These are phyloP conservation scores for Limnodromus scolopaceus DNA, from an alignment of 2,797 vertebrate species.

Conservation along the genomic window DNA sequence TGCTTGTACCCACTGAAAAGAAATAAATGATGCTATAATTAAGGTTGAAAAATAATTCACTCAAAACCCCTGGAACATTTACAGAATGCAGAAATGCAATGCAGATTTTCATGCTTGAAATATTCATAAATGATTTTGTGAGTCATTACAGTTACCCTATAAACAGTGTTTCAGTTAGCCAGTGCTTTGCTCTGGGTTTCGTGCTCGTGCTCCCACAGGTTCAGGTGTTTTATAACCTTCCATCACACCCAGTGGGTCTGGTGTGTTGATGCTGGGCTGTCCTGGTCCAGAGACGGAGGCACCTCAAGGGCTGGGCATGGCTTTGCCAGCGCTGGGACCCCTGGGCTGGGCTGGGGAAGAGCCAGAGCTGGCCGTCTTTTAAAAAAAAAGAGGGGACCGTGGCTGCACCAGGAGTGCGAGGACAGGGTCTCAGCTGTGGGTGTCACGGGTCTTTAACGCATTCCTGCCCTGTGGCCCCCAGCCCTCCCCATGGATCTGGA, in stretches of 20 bases:
- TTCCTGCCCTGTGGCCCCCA: neutral
- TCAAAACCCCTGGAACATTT: neutral
- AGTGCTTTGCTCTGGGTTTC: neutral
- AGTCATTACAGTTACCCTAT: neutral
- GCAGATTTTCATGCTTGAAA: neutral
- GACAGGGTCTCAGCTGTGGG: neutral
- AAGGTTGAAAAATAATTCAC: conserved; percentile 29
- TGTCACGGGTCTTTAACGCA: neutral
- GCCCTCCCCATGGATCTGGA: neutral
- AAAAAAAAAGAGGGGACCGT: neutral
- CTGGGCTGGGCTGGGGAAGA: neutral
- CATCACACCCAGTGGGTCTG: neutral
- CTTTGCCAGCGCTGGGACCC: neutral
- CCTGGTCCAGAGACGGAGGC: neutral
- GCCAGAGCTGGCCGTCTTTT: neutral
- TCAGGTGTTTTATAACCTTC: neutral
- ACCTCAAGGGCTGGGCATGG: neutral
- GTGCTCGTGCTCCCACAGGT: fast-evolving
- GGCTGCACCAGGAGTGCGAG: fast-evolving
- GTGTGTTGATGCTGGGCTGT: neutral
- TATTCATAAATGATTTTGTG: neutral
- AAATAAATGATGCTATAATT: conserved; percentile 21
- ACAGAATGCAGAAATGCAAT: neutral
- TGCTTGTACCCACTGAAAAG: neutral
- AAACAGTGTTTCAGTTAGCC: neutral